A percentile compares a stretch with the other conserved stretches of the same genome.
Conservation (phyloP, 2,797 vertebrate genomes). For the Typhlichthys subterraneus region DNA sequence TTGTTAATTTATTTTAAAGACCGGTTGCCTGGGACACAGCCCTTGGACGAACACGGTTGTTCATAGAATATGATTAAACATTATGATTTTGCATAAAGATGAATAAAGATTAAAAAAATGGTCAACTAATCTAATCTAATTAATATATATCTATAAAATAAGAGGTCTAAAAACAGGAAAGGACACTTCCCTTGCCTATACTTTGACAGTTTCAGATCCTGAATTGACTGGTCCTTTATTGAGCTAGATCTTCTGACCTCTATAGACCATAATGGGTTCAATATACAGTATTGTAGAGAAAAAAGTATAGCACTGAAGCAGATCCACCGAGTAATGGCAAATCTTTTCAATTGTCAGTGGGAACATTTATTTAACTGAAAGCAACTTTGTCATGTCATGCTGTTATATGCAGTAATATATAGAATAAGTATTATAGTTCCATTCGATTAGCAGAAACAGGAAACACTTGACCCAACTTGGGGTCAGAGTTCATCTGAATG, state of each 20-base stretch:
- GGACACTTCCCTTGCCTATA: slow-evolving; percentile 19
- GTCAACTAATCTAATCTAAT: too few relatives aligned
- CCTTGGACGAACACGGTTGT: too few relatives aligned
- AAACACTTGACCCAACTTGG: slow-evolving; percentile 10
- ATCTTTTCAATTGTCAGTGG: too few relatives aligned
- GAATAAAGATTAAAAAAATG: too few relatives aligned
- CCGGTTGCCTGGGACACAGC: too few relatives aligned
- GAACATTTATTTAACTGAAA: too few relatives aligned
- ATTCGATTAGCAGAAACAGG: not conserved
- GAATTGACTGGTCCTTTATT: not conserved
- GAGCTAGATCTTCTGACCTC: not conserved
- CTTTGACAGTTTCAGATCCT: slow-evolving; percentile 11
- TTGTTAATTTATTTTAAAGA: too few relatives aligned
- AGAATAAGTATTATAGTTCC: not conserved
- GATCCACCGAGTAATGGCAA: too few relatives aligned
- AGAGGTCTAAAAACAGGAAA: slow-evolving; percentile 40
- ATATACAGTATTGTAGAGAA: not conserved
- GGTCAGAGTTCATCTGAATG: not conserved
- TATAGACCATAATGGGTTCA: not conserved
- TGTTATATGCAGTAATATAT: slow-evolving; percentile 2
- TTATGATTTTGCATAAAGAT: too few relatives aligned
- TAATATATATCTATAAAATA: not conserved
- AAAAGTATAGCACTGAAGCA: not conserved
- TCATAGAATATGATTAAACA: too few relatives aligned
- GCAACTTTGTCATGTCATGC: too few relatives aligned